These are phyloP conservation scores for Urocyon cinereoargenteus DNA, from an alignment of 2,797 vertebrate species.

Conservation along the genomic window DNA sequence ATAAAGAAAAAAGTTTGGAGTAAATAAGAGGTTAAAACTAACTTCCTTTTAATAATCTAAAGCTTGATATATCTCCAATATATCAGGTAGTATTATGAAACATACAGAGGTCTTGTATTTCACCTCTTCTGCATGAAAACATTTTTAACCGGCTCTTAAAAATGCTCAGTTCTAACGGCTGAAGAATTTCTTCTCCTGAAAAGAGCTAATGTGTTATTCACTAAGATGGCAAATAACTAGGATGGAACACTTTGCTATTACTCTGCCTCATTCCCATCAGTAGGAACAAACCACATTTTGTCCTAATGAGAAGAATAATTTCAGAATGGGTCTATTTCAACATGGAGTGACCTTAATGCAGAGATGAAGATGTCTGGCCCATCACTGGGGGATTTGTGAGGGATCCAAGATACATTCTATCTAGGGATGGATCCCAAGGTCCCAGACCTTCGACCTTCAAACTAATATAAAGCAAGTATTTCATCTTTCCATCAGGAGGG, in stretches of 20 bases:
- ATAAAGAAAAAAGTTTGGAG: constrained; percentile 48
- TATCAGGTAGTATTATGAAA: neutral
- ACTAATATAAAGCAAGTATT: neutral
- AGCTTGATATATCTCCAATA: constrained; percentile 56
- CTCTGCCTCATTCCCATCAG: neutral
- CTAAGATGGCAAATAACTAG: neutral
- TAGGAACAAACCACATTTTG: neutral
- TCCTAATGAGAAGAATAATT: neutral
- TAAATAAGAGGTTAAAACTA: constrained; percentile 48
- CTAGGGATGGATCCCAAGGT: neutral
- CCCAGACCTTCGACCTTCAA: neutral
- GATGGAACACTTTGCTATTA: neutral
- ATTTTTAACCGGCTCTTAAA: neutral
- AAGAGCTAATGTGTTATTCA: neutral
- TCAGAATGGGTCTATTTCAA: neutral
- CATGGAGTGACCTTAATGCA: neutral
- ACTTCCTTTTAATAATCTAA: constrained; percentile 69
- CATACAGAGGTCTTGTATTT: constrained; percentile 34
- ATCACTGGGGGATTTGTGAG: neutral
- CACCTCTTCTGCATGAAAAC: neutral
- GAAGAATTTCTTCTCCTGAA: neutral
- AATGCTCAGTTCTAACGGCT: neutral
- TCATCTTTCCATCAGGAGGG: neutral
- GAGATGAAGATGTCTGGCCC: neutral
- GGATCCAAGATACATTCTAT: neutral